Base-by-base conservation (phyloP, 1,140 invertebrate genomes). In the Aphaenogaster floridana region DNA sequence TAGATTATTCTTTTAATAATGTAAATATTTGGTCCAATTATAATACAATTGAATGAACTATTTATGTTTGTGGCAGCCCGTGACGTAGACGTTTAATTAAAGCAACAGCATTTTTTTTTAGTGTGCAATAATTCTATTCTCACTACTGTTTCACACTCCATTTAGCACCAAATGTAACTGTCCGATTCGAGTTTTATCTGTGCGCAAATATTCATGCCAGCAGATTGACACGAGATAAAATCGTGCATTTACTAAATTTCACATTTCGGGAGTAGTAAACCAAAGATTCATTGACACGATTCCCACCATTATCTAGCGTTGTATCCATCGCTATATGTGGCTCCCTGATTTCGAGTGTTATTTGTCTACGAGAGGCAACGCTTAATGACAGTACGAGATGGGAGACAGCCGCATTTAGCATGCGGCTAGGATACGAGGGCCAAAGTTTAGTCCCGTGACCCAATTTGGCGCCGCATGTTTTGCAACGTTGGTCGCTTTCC, bases 381-480 rank as follows among this genome's bases (percentile, higher is more conserved):
- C 59, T 63, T 84, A 84, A 76, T 61, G 69, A 28, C 54, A 76
- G 54, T 57, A 48, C 54, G 42, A 63, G 28, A 74, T 61, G 54
- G 50, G 36, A 71, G 39, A 74, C 34, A 69, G 54, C 42, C 68
- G 68, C 68, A 48, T 59, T 84, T 48, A 84, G 42, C 54, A 84
- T 84, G 80, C 69, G 54, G 80, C 52, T 39, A 74, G 39, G 68
- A 72, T 59, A 48, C 68, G 39, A 61, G 48, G 21, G 28, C 54
- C 69, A 64, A 84, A 84, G 54, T 84, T 84, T 84, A 74, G 42
- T 84, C 54, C n/a, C 15, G 54, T 42, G 80, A 76, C 80, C 80
- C 34, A 74, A 84, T 74, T 84, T 61, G 7, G n/a, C 57, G 21
- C 8, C 42, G 66, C 48, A 42, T 36, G 28, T 71, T 81, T 81